Evolutionary conservation across 2,888 invertebrate genomes (phyloP), one percentile per base, ranked within the genome.

Genomic region (Mythimna lalbum): DNA sequence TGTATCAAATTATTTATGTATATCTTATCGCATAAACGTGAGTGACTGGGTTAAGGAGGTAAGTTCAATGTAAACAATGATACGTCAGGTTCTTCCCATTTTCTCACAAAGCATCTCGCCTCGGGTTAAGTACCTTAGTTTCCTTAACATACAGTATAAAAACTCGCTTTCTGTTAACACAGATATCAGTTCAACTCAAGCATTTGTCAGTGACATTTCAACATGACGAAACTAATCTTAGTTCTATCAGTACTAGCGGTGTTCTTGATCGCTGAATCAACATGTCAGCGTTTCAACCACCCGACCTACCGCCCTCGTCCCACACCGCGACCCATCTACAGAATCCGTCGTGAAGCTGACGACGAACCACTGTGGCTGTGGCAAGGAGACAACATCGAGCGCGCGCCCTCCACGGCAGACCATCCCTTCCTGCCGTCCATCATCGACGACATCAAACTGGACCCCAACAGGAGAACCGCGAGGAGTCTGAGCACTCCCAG

Each of bases 341-440:
- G 78, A 43, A 12, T 49, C 10, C 78, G 73, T 14, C 67, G 79
- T 12, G 72, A 12, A 23, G 55, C n/a, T 27, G 68, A 62, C 4
- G 64, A 80, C 21, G 64, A 77, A 12, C 78, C 82, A 21, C 64
- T 50, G 17, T 76, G 50, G 59, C 52, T 81, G 49, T 59, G 62
- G 36, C 63, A 67, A 21, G 81, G 63, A 36, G 78, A 79, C 10
- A 49, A 81, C 23, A 33, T 72, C 12, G 36, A 39, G 0, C 68
- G 63, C 39, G 77, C 80, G 10, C 77, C 77, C 1, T 57, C 80
- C 23, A 69, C 80, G 10, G 77, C 69, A n/a, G 77, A 77, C 61
- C 80, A 77, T n/a, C 80, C 80, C 3, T 61, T n/a, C 49, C 63
- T 80, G 52, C 77, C 80, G 4, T 75, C 77, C 21, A 2, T 61